Conservation (phyloP, 2,113 vertebrate species). For the Smithornis capensis region DNA sequence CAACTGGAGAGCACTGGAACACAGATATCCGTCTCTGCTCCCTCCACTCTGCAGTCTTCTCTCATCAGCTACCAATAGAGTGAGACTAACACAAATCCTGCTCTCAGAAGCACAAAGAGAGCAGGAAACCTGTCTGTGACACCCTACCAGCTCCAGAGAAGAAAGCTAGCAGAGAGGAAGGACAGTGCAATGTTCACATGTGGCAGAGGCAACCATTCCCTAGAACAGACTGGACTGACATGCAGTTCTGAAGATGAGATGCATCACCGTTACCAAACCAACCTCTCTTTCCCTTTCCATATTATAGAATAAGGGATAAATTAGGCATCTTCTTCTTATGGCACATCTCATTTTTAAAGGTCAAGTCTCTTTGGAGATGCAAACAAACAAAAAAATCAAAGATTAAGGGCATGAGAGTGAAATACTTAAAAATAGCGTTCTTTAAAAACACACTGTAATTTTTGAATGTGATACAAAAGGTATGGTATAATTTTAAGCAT, state of each 20-base stretch:
- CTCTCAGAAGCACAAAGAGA: background rate
- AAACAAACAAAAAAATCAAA: background rate
- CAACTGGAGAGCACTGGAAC: background rate
- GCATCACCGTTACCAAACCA: background rate
- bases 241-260: background rate
- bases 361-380: background rate
- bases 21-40: background rate
- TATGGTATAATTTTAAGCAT: background rate
- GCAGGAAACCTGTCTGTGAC: background rate
- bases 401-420: background rate
- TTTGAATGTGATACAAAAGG: background rate
- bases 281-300: background rate
- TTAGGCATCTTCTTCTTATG: background rate
- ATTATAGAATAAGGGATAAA: background rate
- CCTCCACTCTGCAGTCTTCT: background rate
- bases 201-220: rapidly evolving
- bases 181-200: background rate
- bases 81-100: background rate
- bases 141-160: background rate
- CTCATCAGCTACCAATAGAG: background rate
- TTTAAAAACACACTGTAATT: background rate
- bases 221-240: background rate
- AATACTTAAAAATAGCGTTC: background rate
- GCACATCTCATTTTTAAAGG: background rate
- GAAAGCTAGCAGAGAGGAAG: background rate